phyloP scores from a whole-genome alignment of 1,140 invertebrate genomes.

The Gryon sp. region DNA sequence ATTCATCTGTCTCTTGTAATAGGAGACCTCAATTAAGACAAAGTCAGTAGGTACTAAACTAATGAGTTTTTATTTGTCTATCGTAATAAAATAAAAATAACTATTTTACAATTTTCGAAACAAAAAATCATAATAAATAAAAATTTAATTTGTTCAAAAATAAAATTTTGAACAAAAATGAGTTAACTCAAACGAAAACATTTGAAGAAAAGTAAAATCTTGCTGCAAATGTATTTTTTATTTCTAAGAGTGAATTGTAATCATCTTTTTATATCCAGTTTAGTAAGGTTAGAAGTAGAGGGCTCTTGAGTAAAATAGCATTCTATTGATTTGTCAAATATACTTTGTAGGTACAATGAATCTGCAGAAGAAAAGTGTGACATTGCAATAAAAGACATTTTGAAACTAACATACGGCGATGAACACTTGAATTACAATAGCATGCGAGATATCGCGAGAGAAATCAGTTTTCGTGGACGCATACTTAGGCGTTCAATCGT shows the following conservation, averaged over 20 bases:
- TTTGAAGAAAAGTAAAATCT: no score
- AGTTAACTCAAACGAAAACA: no score
- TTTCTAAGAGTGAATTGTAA: no score
- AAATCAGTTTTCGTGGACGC: conserved; percentile 63
- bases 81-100: no score
- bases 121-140: no score
- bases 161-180: no score
- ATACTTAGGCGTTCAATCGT: conserved; percentile 50
- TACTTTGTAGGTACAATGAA: conserved; percentile 11
- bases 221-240: no score
- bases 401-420: conserved; percentile 68
- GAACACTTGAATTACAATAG: conserved; percentile 66
- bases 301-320: conserved; percentile 1
- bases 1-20: conserved; percentile 49
- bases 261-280: background rate
- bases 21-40: conserved; percentile 51
- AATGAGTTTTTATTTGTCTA: conserved; percentile 13
- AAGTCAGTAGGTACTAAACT: conserved; percentile 30
- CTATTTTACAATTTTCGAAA: no score
- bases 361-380: conserved; percentile 27
- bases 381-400: conserved; percentile 37
- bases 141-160: no score
- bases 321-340: conserved; percentile 29
- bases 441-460: conserved; percentile 60
- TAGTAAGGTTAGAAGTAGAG: background rate